Evolutionary conservation across 2,797 vertebrate genomes (phyloP).

Genomic region (Sebastes paucispinis): DNA sequence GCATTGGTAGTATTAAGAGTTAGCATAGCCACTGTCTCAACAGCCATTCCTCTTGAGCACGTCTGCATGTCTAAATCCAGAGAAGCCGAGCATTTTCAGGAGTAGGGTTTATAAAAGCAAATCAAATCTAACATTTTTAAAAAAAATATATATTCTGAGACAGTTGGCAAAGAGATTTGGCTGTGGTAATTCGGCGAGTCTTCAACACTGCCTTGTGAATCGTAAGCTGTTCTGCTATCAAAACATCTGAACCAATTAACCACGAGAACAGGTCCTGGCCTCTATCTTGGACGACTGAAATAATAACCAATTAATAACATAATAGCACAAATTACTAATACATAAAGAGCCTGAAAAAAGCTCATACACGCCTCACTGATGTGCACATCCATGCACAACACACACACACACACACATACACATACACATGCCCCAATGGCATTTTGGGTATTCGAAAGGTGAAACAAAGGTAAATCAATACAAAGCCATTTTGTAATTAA

Average conservation of each 20-base stretch:
- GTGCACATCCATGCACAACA: neutral
- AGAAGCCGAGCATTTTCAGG: neutral
- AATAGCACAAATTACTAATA: conserved; percentile 35
- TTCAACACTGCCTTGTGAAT: neutral
- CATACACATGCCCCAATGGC: conserved; percentile 28
- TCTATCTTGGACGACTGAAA: conserved; percentile 11
- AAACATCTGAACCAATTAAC: conserved; percentile 21
- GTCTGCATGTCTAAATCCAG: neutral
- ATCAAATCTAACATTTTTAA: neutral
- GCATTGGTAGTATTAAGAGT: neutral
- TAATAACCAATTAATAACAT: conserved; percentile 39
- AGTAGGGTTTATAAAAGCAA: neutral
- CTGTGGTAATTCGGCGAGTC: neutral
- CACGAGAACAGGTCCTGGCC: conserved; percentile 18
- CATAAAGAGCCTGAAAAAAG: neutral
- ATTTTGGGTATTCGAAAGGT: conserved; percentile 62
- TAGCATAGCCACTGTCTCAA: neutral
- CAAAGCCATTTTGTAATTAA: conserved; percentile 74
- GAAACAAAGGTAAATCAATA: conserved; percentile 77
- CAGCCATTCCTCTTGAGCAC: neutral
- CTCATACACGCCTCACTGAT: neutral
- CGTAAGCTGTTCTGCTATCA: neutral
- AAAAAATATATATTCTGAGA: neutral
- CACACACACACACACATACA: neutral
- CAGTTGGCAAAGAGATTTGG: neutral